Evolutionary conservation across 2,888 invertebrate species (phyloP), one percentile per base, ranked within the genome.

Genomic region (Sclerodermus sp.): DNA sequence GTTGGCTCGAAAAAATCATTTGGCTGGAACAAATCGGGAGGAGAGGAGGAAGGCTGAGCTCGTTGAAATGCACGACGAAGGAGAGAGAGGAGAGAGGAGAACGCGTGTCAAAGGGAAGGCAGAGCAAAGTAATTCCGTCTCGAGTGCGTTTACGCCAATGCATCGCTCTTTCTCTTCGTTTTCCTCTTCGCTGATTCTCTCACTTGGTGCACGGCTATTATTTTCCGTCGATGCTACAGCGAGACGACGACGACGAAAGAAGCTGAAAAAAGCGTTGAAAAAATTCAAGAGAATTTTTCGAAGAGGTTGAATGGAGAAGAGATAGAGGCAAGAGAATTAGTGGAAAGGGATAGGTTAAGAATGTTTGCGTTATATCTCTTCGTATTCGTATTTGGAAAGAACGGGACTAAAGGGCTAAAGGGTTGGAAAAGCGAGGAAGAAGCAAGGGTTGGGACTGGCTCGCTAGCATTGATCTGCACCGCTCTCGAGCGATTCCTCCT

Each of bases 281-380:
- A 30, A 10, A 30, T 9, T 9, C 30, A 10, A 30, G 10, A 9
- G 30, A 10, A 30, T 30, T 9, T 30, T 30, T 6, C 6, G 30
- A 30, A 30, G 30, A 30, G 30, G 30, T 30, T 10, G 30, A 30
- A 10, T 10, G 10, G 30, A 30, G 30, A 10, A 30, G 30, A 37
- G 38, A 15, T 32, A 40, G 32, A 42, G 41, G 30, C 36, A 45
- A 29, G 32, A 29, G 50, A 32, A 15, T 45, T 42, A 30, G 45
- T 30, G 15, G 34, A n/a, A 12, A 12, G 3, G 34, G 57, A 58
- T 53, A 62, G 62, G 59, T 47, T 41, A 40, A 42, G 13, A 8
- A 55, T 52, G 60, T 66, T 62, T 69, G 70, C 70, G 70, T 67
- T 69, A 69, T 70, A 70, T 70, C 70, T 67, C 55, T 59, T 59